Percentiles rank a stretch among this genome's conserved stretches.
Evolutionary conservation across 2,113 vertebrate species (phyloP).

Genomic region (Danio rerio): GRCz12tu NC_133179.1:4037001-4037500

Average conservation of each 20-base stretch:
- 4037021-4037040: conserved; percentile 29
- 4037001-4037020: not conserved
- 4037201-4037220: conserved; percentile 1
- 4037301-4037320: not conserved
- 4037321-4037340: not conserved
- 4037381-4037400: too few relatives aligned
- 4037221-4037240: not conserved
- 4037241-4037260: not conserved
- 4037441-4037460: too few relatives aligned
- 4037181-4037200: not conserved
- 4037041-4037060: conserved; percentile 30
- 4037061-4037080: conserved; percentile 13
- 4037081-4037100: conserved; percentile 12
- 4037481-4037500: too few relatives aligned
- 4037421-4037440: too few relatives aligned
- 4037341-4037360: not conserved
- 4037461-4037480: too few relatives aligned
- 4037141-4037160: not conserved
- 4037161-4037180: conserved; percentile 4
- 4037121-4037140: conserved; percentile 1
- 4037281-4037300: not conserved
- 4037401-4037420: not conserved
- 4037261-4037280: not conserved
- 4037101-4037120: not conserved
- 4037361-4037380: too few relatives aligned